Evolutionary conservation across 2,113 vertebrate species (phyloP).

Genomic region (Lanius ludovicianus): DNA sequence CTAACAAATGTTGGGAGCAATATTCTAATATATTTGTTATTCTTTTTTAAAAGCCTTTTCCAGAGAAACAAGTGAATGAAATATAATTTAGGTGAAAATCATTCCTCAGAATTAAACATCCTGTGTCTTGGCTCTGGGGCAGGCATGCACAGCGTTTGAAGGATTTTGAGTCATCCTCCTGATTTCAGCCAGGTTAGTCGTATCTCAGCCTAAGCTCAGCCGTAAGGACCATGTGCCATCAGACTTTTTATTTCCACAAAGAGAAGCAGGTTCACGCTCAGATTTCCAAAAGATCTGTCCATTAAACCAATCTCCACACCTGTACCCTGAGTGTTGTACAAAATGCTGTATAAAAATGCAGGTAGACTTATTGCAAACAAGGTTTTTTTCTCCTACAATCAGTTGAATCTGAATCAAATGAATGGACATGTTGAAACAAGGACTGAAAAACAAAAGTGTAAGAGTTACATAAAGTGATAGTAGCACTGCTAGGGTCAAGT

Average conservation of each 20-base stretch:
- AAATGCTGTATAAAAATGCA: background rate
- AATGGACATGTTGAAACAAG: background rate
- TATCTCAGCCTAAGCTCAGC: background rate
- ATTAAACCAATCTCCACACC: background rate
- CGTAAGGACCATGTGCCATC: background rate
- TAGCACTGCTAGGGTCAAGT: background rate
- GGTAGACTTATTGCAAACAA: background rate
- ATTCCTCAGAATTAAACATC: background rate
- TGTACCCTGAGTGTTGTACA: background rate
- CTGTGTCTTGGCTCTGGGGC: background rate
- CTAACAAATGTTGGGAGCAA: background rate
- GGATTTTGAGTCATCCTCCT: background rate
- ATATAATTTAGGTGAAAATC: background rate
- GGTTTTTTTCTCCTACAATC: background rate
- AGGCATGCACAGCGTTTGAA: background rate
- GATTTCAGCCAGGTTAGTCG: slow-evolving; percentile 8
- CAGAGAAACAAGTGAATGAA: background rate
- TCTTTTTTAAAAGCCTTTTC: background rate
- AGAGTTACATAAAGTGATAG: background rate
- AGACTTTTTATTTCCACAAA: background rate
- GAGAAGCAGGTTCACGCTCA: background rate
- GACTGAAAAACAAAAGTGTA: background rate
- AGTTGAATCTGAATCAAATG: background rate
- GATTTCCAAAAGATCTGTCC: background rate
- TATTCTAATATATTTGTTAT: background rate